phyloP scores from a whole-genome alignment of 2,888 invertebrate genomes.

The Dorcus parallelipipedus region DNA sequence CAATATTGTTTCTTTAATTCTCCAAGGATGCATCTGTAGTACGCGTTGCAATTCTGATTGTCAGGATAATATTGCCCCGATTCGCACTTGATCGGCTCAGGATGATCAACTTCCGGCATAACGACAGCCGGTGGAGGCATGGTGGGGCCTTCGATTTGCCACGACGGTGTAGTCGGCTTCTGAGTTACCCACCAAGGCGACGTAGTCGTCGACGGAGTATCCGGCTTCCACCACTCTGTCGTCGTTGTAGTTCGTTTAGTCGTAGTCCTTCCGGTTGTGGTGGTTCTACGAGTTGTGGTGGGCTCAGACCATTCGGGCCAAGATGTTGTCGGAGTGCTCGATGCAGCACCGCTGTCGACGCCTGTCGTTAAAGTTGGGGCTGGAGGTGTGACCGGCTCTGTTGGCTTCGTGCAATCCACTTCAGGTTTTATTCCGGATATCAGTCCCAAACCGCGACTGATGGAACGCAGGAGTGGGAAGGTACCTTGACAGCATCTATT shows the following conservation, averaged over 20 bases:
- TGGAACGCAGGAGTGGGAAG: constrained; percentile 72
- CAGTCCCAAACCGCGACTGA: constrained; percentile 73
- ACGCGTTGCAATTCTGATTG: constrained; percentile 68
- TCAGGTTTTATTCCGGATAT: constrained; percentile 50
- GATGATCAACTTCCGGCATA: constrained; percentile 49
- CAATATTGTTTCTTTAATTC: constrained; percentile 69
- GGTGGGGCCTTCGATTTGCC: constrained; percentile 27
- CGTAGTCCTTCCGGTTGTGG: constrained; percentile 39
- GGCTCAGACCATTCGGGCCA: constrained; percentile 14
- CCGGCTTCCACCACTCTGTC: constrained; percentile 29
- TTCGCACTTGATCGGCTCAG: constrained; percentile 42
- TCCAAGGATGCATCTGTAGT: constrained; percentile 73
- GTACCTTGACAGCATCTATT: constrained; percentile 80
- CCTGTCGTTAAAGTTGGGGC: constrained; percentile 73
- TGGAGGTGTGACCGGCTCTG: constrained; percentile 69
- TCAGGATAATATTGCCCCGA: constrained; percentile 57
- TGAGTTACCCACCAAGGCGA: constrained; percentile 16
- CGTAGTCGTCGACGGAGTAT: constrained; percentile 16
- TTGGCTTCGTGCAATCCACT: constrained; percentile 67
- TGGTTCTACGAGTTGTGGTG: constrained; percentile 25
- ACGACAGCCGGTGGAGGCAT: constrained; percentile 49
- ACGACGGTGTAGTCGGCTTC: constrained; percentile 7
- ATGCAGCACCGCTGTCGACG: constrained; percentile 53
- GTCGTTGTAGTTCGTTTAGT: constrained; percentile 32
- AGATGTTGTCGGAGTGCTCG: constrained; percentile 21